Evolutionary conservation across 2,797 vertebrate species (phyloP).

Genomic region (Pyrocephalus nanus): DNA sequence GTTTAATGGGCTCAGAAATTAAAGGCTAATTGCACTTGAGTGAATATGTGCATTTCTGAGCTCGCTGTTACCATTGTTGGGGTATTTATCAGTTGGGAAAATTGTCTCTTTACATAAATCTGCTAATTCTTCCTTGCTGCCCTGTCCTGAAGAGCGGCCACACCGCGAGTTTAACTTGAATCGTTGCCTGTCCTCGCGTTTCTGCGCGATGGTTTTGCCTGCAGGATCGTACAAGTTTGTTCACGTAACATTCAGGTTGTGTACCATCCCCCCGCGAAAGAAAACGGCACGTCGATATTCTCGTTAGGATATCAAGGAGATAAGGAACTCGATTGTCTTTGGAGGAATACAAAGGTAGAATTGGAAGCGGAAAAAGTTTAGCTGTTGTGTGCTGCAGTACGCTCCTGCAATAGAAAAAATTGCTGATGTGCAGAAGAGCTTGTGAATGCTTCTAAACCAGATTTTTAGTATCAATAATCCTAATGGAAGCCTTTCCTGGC

Average conservation of each 20-base stretch:
- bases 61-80: not conserved
- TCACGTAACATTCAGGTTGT: not conserved
- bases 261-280: not conserved
- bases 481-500: not conserved
- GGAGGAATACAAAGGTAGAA: not conserved
- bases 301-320: not conserved
- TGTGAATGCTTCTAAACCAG: not conserved
- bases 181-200: not conserved
- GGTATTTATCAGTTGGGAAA: slow-evolving; percentile 21
- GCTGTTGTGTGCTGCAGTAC: not conserved
- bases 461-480: not conserved
- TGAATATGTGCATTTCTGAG: slow-evolving; percentile 41
- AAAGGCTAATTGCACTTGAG: slow-evolving; percentile 59
- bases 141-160: not conserved
- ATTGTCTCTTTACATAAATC: not conserved
- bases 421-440: not conserved
- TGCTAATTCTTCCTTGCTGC: slow-evolving; percentile 5
- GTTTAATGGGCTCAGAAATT: slow-evolving; percentile 63
- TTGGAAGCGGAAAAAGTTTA: not conserved
- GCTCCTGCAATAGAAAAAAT: not conserved
- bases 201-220: rapidly evolving
- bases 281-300: not conserved
- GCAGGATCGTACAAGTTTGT: not conserved
- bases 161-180: not conserved
- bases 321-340: not conserved